Base-by-base conservation (phyloP, 2,113 vertebrate species). In the Morone chrysops region DNA sequence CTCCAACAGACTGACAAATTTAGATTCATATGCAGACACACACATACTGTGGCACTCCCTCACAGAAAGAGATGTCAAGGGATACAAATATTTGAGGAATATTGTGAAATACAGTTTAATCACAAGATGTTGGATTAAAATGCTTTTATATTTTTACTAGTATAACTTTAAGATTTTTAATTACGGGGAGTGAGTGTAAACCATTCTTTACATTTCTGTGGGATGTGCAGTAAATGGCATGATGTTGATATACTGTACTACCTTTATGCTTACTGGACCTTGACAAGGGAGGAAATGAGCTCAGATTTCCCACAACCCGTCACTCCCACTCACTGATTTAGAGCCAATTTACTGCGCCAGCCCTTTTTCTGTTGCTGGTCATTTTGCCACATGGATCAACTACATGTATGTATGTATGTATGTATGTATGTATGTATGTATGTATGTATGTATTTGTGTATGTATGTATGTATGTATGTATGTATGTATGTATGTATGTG, bases 271-370 rank as follows among this genome's bases (percentile, higher is more conserved):
- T 83, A 85, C 60, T 89, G 80, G 66, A 83, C 85, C 87, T 87
- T 72, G 78, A 84, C 69, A 40, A 62, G 72, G 71, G 78, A 86
- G 89, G 83, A 91, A 92, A 90, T 85, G 84, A 90, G 74, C 75
- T 91, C 84, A 85, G 80, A 79, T 83, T 87, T 90, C 88, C 85
- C 62, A 80, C 69, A 90, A 80, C 60, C 74, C 83, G 81, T 82
- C 85, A 78, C 82, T 88, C 84, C 75, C 77, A 78, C 85, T 79
- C 71, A 57, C 92, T 7, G 83, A 89, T 91, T 90, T 76, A 73
- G 56, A 78, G 71, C 16, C 75, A 81, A 78, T 90, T 91, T 89
- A 89, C 72, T 50, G 84, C 70, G 51, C 45, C 68, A 20, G 63
- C 57, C 75, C 57, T 73, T 87, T 47, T 88, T 82, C 90, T 92